These are phyloP conservation scores for Petrocephalus microphthalmus DNA, from an alignment of 2,113 vertebrate genomes.

Conservation along the genomic window DNA sequence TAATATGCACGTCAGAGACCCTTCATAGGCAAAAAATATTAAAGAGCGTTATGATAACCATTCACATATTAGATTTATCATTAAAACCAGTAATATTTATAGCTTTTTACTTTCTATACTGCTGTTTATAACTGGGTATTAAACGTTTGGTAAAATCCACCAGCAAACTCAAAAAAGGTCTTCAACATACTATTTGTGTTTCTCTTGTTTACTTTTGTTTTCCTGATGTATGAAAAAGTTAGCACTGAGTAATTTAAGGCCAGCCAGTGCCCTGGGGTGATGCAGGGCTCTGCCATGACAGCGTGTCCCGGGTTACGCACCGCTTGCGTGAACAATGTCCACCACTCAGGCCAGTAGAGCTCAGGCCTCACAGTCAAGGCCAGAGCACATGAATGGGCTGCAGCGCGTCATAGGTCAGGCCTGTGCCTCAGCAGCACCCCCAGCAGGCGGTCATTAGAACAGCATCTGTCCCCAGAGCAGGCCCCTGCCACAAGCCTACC, in stretches of 20 bases:
- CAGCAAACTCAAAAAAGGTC: neutral
- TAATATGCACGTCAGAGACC: neutral
- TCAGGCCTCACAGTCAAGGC: slow-evolving; percentile 66
- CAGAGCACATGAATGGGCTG: slow-evolving; percentile 81
- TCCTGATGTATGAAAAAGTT: neutral
- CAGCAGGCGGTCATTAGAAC: slow-evolving; percentile 82
- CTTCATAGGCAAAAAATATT: neutral
- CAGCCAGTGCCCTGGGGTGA: slow-evolving; percentile 54
- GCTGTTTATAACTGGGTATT: neutral
- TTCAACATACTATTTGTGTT: neutral
- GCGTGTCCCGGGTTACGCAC: slow-evolving; percentile 61
- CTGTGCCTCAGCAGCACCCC: slow-evolving; percentile 71
- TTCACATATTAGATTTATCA: neutral
- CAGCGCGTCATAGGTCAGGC: slow-evolving; percentile 82
- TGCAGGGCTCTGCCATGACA: slow-evolving; percentile 73
- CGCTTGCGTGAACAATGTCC: slow-evolving; percentile 88
- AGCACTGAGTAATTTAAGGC: slow-evolving; percentile 20
- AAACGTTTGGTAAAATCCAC: neutral
- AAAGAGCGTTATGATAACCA: neutral
- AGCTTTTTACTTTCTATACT: neutral
- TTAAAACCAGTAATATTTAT: neutral
- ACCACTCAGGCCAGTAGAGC: slow-evolving; percentile 73
- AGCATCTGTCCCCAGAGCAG: slow-evolving; percentile 76
- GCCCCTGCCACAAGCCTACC: slow-evolving; percentile 11
- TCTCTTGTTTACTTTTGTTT: neutral